These are phyloP conservation scores for Oegoconia quadripuncta DNA, from an alignment of 2,888 invertebrate species.

Conservation along the genomic window DNA sequence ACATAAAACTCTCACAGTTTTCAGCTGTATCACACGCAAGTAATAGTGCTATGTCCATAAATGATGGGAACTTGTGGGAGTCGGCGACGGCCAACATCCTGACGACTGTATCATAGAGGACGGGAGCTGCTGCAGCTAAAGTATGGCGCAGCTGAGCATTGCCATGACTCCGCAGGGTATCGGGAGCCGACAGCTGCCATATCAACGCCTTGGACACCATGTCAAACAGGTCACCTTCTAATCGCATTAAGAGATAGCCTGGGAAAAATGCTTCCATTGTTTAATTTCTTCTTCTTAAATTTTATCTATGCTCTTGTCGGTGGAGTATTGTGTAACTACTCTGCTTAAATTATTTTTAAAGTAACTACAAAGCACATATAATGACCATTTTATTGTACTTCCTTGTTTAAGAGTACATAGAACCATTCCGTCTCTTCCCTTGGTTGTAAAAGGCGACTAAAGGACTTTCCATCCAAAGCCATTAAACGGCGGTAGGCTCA, in stretches of 20 bases:
- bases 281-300: no score
- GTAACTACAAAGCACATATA: no score
- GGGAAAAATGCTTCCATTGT: constrained; percentile 6
- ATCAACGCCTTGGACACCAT: constrained; percentile 41
- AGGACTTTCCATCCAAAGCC: no score
- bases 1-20: constrained; percentile 43
- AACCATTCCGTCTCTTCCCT: no score
- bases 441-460: no score
- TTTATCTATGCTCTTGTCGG: no score
- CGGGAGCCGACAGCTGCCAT: constrained; percentile 50
- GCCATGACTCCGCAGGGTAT: constrained; percentile 26
- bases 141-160: constrained; percentile 26
- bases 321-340: no score
- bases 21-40: constrained; percentile 44
- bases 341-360: no score
- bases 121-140: constrained; percentile 37
- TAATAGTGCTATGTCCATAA: constrained; percentile 42
- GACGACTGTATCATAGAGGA: constrained; percentile 35
- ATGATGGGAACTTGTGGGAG: constrained; percentile 40
- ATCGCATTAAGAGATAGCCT: constrained; percentile 53
- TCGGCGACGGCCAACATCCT: constrained; percentile 51
- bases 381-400: no score
- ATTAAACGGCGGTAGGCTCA: no score
- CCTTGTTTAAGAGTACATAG: no score
- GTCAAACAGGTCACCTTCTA: constrained; percentile 43